These are phyloP conservation scores for Neuroscelio doddi DNA, from an alignment of 2,888 invertebrate genomes.

Conservation along the genomic window DNA sequence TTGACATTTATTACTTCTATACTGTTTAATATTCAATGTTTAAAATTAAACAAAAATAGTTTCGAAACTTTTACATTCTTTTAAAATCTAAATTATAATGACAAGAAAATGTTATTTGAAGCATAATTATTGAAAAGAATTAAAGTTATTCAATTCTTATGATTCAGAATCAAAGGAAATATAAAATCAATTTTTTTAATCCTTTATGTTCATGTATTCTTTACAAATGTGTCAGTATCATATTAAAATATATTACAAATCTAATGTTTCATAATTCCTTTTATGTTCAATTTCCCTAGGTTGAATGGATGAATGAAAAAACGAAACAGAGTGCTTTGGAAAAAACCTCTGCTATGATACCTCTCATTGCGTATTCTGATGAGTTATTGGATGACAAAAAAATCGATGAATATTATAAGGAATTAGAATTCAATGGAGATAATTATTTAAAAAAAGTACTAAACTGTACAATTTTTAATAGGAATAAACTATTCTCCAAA, in stretches of 20 bases:
- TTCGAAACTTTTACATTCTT: too few species aligned
- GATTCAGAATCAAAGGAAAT: too few species aligned
- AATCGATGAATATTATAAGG: slow-evolving; percentile 83
- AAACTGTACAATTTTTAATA: slow-evolving; percentile 73
- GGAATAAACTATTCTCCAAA: slow-evolving; percentile 72
- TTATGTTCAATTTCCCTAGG: slow-evolving; percentile 44
- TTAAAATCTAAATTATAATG: too few species aligned
- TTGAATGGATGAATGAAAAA: slow-evolving; percentile 93
- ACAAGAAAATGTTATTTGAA: too few species aligned
- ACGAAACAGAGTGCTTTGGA: slow-evolving; percentile 84
- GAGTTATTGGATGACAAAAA: slow-evolving; percentile 88
- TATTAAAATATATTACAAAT: too few species aligned
- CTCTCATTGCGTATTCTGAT: slow-evolving; percentile 93
- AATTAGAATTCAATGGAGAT: slow-evolving; percentile 68
- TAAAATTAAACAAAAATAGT: too few species aligned
- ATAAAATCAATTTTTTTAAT: too few species aligned
- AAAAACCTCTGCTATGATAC: slow-evolving; percentile 87
- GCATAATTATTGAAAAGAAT: too few species aligned
- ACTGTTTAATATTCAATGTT: too few species aligned
- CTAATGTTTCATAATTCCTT: too few species aligned
- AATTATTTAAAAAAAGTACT: slow-evolving; percentile 72
- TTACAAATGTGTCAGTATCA: slow-evolving; percentile 12
- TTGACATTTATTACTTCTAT: too few species aligned
- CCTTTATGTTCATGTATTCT: not conserved
- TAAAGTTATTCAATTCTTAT: too few species aligned